Evolutionary conservation across 2,113 vertebrate species (phyloP).

Genomic region (Burhinus oedicnemus): DNA sequence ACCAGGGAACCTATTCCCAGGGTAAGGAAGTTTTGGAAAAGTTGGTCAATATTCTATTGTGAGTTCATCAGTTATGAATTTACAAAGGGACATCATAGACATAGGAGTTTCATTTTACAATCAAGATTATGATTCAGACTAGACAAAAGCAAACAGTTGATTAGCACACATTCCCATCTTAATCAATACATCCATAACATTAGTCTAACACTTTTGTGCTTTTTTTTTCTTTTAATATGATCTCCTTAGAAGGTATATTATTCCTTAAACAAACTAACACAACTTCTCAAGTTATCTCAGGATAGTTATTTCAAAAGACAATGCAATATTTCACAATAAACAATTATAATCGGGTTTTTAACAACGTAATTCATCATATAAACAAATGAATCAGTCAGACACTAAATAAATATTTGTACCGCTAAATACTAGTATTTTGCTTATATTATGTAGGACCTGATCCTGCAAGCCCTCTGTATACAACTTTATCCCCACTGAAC

Average conservation of each 20-base stretch:
- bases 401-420: constrained; percentile 71
- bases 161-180: not conserved
- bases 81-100: not conserved
- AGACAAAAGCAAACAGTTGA: not conserved
- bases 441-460: constrained; percentile 61
- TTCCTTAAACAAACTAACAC: constrained; percentile 50
- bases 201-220: constrained; percentile 37
- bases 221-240: constrained; percentile 24
- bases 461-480: constrained; percentile 68
- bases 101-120: constrained; percentile 16
- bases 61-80: not conserved
- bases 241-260: constrained; percentile 33
- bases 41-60: not conserved
- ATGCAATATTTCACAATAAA: constrained; percentile 67
- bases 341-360: constrained; percentile 59
- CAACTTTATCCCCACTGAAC: constrained; percentile 52
- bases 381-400: constrained; percentile 72
- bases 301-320: constrained; percentile 70
- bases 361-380: constrained; percentile 70
- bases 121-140: not conserved
- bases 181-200: constrained; percentile 3
- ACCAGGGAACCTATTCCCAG: not conserved
- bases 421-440: constrained; percentile 56
- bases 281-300: constrained; percentile 64
- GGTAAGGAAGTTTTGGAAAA: not conserved